These are phyloP conservation scores for Polyergus mexicanus DNA, from an alignment of 1,140 invertebrate genomes.

Conservation along the genomic window DNA sequence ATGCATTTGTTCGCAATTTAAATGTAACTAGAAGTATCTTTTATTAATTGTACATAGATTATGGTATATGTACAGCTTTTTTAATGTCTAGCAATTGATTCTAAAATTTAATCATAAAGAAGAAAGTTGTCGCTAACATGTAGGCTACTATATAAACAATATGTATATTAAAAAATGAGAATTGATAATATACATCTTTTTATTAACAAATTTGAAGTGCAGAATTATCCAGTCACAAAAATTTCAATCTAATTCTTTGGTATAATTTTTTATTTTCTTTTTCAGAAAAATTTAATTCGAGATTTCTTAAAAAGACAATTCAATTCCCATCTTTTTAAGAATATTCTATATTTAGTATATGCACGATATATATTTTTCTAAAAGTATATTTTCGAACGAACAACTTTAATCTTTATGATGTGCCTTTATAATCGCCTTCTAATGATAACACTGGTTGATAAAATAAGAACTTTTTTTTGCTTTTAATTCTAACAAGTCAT, in stretches of 20 bases:
- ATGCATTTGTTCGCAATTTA: slow-evolving; percentile 36
- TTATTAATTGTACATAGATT: slow-evolving; percentile 62
- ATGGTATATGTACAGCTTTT: slow-evolving; percentile 65
- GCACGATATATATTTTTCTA: background rate
- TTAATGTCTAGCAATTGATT: slow-evolving; percentile 71
- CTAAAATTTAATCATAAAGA: slow-evolving; percentile 67
- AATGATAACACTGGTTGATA: too few species aligned
- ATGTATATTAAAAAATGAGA: slow-evolving; percentile 39
- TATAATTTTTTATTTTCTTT: slow-evolving; percentile 16
- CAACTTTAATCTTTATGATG: slow-evolving; percentile 70
- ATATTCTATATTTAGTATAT: background rate
- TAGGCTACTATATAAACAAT: background rate
- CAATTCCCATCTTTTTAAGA: background rate
- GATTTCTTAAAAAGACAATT: slow-evolving; percentile 15
- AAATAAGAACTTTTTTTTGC: too few species aligned
- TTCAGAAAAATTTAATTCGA: slow-evolving; percentile 13
- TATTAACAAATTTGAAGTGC: slow-evolving; percentile 7
- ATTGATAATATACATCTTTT: slow-evolving; percentile 26
- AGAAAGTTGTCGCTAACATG: slow-evolving; percentile 51
- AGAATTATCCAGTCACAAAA: slow-evolving; percentile 18
- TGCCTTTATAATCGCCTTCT: background rate
- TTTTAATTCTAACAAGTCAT: too few species aligned
- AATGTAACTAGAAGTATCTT: slow-evolving; percentile 45
- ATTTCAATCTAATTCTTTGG: slow-evolving; percentile 36
- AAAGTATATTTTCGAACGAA: slow-evolving; percentile 27